Evolutionary conservation across 2,888 invertebrate species (phyloP), one percentile per base, ranked within the genome.

Genomic region (Geotrupes spiniger): DNA sequence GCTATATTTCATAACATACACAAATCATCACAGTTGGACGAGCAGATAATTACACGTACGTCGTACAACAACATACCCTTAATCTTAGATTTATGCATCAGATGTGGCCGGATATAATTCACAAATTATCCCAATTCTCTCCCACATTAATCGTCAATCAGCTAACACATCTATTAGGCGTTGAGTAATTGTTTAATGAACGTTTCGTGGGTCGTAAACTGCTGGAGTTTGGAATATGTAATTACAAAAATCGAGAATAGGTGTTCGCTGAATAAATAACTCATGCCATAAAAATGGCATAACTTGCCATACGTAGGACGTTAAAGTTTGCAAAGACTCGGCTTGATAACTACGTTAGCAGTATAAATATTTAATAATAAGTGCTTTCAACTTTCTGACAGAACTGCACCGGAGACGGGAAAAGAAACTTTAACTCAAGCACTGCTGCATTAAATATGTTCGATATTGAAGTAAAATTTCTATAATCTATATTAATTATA

Each of bases 21-120:
- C n/a, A n/a, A n/a, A n/a, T n/a, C n/a, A n/a, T n/a, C n/a, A n/a
- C n/a, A n/a, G n/a, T n/a, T n/a, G n/a, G n/a, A n/a, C n/a, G n/a
- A n/a, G n/a, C n/a, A n/a, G n/a, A 21, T 21, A 21, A 21, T 21
- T 6, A 21, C 4, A 21, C 4, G 6, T 21, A 21, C 21, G 21
- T 3, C n/a, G n/a, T n/a, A n/a, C n/a, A n/a, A n/a, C n/a, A n/a
- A 4, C 21, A 21, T 21, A 21, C 3, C 5, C 14, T n/a, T 31
- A 31, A 31, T 31, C 31, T 31, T 12, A 12, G n/a, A 31, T 31
- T 31, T 31, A 31, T 31, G 31, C n/a, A n/a, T 31, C 31, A 31
- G 8, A 10, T 9, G 31, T n/a, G 14, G 31, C 11, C 11, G 11
- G 11, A 31, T 12, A 12, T 31, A 12, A 31, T 12, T 12, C 31